phyloP scores from a whole-genome alignment of 2,888 invertebrate genomes.

The Mystacides longicornis region DNA sequence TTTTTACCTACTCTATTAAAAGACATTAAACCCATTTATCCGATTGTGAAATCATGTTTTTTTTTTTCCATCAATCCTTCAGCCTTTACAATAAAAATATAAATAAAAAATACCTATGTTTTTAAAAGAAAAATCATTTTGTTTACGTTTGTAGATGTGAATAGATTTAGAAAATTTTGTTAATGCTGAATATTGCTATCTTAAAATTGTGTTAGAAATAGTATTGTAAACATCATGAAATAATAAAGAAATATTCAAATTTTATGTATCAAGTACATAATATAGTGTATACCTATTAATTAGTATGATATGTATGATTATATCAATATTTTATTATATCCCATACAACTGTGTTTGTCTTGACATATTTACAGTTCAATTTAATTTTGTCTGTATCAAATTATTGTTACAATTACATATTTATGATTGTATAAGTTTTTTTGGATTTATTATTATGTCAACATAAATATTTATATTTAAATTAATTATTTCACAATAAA shows the following conservation, averaged over 20 bases:
- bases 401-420: background rate
- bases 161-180: background rate
- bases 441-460: background rate
- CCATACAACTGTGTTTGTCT: too few species aligned
- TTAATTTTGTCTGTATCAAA: background rate
- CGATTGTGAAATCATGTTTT: too few species aligned
- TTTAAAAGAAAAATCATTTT: background rate
- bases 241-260: background rate
- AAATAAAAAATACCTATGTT: too few species aligned
- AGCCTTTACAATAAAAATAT: too few species aligned
- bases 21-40: too few species aligned
- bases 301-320: background rate
- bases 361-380: background rate
- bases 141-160: slow-evolving; percentile 1
- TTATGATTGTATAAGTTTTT: background rate
- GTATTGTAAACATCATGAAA: background rate
- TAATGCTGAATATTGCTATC: background rate
- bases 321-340: background rate
- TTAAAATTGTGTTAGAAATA: slow-evolving; percentile 1
- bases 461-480: background rate
- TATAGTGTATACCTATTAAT: background rate
- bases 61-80: too few species aligned
- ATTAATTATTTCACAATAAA: background rate
- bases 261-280: background rate
- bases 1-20: too few species aligned